A percentile compares a stretch with the other conserved stretches of the same genome.
Conservation (phyloP, 1,140 invertebrate genomes). For the Listronotus bonariensis region DNA sequence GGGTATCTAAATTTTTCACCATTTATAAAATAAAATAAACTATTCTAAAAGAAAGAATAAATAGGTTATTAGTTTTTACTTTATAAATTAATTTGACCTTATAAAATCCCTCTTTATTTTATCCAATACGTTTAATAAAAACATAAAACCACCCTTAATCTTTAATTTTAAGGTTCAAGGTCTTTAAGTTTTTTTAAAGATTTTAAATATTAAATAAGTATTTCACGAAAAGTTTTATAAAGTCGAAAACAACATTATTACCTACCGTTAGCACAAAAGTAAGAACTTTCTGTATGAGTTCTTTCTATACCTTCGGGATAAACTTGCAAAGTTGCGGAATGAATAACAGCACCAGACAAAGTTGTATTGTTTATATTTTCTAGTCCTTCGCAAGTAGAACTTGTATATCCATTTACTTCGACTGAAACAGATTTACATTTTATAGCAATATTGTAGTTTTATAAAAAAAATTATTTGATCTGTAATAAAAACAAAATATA, state of each 20-base stretch:
- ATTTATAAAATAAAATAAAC: too few relatives aligned
- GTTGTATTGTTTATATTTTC: conserved; percentile 61
- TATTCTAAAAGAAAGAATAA: too few relatives aligned
- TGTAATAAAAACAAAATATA: not conserved
- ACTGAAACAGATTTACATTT: conserved; percentile 55
- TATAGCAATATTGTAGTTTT: too few relatives aligned
- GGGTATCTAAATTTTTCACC: too few relatives aligned
- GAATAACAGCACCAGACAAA: conserved; percentile 62
- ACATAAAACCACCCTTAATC: too few relatives aligned
- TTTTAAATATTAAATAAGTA: too few relatives aligned
- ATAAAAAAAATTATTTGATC: conserved; percentile 18
- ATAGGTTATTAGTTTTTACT: too few relatives aligned
- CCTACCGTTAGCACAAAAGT: conserved; percentile 70
- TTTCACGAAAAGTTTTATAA: not conserved
- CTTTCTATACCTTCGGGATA: conserved; percentile 63
- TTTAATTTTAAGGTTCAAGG: too few relatives aligned
- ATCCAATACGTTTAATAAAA: too few relatives aligned
- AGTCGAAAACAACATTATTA: not conserved
- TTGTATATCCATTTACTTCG: conserved; percentile 66
- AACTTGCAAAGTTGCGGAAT: conserved; percentile 61
- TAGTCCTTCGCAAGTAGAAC: conserved; percentile 62
- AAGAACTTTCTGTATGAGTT: conserved; percentile 67
- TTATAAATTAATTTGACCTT: too few relatives aligned
- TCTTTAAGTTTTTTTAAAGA: too few relatives aligned
- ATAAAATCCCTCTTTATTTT: too few relatives aligned